phyloP scores from a whole-genome alignment of 2,888 invertebrate species.

The Athalia rosae region DNA sequence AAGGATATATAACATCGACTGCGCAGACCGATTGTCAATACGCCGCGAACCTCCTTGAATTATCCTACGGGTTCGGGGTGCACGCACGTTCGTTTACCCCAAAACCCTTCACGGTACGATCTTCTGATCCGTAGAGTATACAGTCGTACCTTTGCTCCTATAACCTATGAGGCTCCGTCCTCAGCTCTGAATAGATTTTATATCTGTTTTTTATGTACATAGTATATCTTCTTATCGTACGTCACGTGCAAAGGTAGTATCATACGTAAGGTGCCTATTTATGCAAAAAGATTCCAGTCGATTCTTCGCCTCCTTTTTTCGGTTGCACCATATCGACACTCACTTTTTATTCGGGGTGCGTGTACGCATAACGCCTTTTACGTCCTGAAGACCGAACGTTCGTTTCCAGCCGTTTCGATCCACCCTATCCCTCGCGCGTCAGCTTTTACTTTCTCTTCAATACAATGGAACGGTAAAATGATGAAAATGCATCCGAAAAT shows the following conservation, averaged over 20 bases:
- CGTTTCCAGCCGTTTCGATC: too few species aligned
- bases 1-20: constrained; percentile 28
- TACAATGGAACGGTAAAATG: background rate
- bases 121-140: constrained; percentile 10
- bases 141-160: constrained; percentile 9
- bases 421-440: too few species aligned
- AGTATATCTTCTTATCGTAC: constrained; percentile 16
- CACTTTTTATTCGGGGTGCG: background rate
- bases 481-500: background rate
- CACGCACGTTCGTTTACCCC: background rate
- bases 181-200: constrained; percentile 31
- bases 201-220: constrained; percentile 13
- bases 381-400: too few species aligned
- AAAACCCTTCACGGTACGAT: constrained; percentile 22
- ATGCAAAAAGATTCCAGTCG: constrained; percentile 23
- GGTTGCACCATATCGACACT: background rate
- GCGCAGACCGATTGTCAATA: constrained; percentile 40
- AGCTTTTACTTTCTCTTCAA: too few species aligned
- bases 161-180: constrained; percentile 32
- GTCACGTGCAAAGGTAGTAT: constrained; percentile 23
- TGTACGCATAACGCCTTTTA: background rate
- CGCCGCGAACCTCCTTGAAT: constrained; percentile 24
- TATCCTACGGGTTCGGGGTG: constrained; percentile 33
- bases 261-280: background rate
- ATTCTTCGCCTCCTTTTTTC: background rate